Evolutionary conservation across 2,888 invertebrate genomes (phyloP).

Genomic region (Lampropteryx suffumata): DNA sequence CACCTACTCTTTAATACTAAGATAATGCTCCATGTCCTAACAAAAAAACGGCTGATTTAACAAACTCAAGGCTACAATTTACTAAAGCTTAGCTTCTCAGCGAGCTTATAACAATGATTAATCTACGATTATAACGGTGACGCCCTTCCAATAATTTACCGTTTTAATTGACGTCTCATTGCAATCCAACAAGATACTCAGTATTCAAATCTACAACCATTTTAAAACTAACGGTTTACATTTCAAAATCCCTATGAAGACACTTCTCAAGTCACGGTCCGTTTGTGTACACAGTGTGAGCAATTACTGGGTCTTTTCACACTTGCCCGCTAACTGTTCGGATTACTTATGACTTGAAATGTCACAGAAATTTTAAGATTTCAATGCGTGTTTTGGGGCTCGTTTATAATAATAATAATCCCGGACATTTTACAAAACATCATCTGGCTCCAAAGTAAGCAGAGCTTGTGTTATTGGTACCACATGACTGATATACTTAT

Average conservation of each 20-base stretch:
- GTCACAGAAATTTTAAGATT: constrained; percentile 39
- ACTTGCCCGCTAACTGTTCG: constrained; percentile 66
- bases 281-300: constrained; percentile 52
- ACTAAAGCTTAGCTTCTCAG: too few relatives aligned
- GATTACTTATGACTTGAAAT: constrained; percentile 61
- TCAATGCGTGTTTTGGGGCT: too few relatives aligned
- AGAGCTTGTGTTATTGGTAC: too few relatives aligned
- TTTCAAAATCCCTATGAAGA: constrained; percentile 11
- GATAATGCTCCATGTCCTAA: too few relatives aligned
- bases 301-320: constrained; percentile 77
- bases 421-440: too few relatives aligned
- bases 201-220: constrained; percentile 3
- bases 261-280: constrained; percentile 10
- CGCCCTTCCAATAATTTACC: constrained; percentile 21
- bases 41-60: too few relatives aligned
- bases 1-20: too few relatives aligned
- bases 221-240: constrained; percentile 13
- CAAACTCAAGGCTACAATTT: too few relatives aligned
- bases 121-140: constrained; percentile 12
- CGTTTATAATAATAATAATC: too few relatives aligned
- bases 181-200: constrained; percentile 8
- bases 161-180: constrained; percentile 26
- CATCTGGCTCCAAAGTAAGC: too few relatives aligned
- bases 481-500: too few relatives aligned
- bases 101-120: too few relatives aligned